Percentiles rank a stretch among this genome's conserved stretches.
phyloP scores from a whole-genome alignment of 2,797 vertebrate species.

The Podarcis lilfordi region DNA sequence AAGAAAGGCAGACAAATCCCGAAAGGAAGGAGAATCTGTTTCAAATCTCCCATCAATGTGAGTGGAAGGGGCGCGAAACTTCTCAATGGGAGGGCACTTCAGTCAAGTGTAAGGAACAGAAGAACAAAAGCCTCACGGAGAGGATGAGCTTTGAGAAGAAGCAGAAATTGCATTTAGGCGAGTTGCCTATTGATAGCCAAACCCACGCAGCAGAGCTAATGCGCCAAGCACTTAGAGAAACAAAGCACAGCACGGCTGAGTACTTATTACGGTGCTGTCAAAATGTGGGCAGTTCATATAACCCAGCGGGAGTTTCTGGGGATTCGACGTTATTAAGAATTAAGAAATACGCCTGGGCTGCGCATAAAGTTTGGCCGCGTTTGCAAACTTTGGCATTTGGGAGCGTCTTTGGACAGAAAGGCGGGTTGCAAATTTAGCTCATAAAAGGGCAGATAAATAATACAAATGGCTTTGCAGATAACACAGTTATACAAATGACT shows the following conservation, averaged over 20 bases:
- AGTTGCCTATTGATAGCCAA: constrained; percentile 41
- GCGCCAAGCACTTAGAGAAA: background rate
- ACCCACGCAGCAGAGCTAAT: constrained; percentile 5
- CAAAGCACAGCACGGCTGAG: background rate
- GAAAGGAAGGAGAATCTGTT: background rate
- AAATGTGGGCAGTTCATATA: background rate
- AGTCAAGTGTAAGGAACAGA: background rate
- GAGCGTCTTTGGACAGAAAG: background rate
- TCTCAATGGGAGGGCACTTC: background rate
- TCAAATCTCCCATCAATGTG: too few relatives aligned
- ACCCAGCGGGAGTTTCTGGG: background rate
- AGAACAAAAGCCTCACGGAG: constrained; percentile 13
- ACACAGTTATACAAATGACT: too few relatives aligned
- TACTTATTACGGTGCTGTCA: background rate
- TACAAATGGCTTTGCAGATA: background rate
- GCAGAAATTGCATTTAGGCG: constrained; percentile 11
- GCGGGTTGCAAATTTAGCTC: background rate
- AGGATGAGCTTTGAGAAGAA: constrained; percentile 31
- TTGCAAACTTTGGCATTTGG: background rate
- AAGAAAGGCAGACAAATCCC: background rate
- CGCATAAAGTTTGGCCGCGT: too few relatives aligned
- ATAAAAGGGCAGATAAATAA: background rate
- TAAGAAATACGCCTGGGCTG: background rate
- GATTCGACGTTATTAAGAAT: background rate
- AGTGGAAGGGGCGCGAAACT: background rate